Conservation (phyloP, 1,140 invertebrate genomes). For the Neuroterus valhalla region DNA sequence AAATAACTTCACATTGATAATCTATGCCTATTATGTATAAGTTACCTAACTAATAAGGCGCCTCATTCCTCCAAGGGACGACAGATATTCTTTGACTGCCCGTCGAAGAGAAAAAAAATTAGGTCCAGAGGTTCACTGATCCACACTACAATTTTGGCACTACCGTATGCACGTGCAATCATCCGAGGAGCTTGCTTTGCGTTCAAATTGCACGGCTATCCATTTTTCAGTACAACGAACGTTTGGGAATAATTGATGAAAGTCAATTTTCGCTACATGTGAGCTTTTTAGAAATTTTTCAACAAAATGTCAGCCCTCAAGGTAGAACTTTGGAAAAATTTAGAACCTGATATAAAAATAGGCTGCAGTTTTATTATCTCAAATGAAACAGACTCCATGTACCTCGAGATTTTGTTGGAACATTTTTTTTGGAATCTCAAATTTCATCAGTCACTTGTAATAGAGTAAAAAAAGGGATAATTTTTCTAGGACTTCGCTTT, state of each 20-base stretch:
- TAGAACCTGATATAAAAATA: too few relatives aligned
- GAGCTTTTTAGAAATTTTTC: too few relatives aligned
- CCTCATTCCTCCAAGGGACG: not conserved
- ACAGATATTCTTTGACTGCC: not conserved
- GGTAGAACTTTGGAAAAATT: too few relatives aligned
- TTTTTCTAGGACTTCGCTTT: too few relatives aligned
- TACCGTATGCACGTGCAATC: conserved; percentile 4
- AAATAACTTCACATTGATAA: not conserved
- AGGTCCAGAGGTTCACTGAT: conserved; percentile 6
- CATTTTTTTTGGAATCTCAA: too few relatives aligned
- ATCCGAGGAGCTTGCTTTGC: conserved; percentile 6
- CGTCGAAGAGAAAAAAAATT: conserved; percentile 14
- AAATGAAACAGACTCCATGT: too few relatives aligned
- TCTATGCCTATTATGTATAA: not conserved
- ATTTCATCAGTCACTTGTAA: too few relatives aligned
- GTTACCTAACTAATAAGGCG: not conserved
- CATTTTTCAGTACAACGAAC: not conserved
- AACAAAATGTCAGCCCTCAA: too few relatives aligned
- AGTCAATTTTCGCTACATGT: not conserved
- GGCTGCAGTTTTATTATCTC: too few relatives aligned
- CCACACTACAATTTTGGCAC: not conserved
- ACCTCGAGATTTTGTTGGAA: too few relatives aligned
- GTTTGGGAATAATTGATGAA: not conserved
- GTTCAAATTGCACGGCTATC: not conserved
- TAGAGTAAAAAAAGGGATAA: too few relatives aligned